phyloP scores from a whole-genome alignment of 2,797 vertebrate species.

The Ataeniobius toweri region DNA sequence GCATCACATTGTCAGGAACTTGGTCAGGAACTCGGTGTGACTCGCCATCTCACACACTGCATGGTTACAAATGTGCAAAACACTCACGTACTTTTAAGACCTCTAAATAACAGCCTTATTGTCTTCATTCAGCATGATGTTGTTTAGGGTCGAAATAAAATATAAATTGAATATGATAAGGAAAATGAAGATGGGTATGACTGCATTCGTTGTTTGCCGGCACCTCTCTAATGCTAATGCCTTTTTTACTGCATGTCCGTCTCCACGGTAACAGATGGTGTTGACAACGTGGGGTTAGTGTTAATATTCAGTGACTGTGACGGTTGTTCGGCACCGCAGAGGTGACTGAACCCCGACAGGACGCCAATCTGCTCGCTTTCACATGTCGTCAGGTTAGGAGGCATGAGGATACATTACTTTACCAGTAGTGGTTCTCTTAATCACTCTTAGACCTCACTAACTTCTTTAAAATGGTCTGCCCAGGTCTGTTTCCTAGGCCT shows the following conservation, averaged over 20 bases:
- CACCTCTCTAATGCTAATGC: constrained; percentile 20
- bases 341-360: constrained; percentile 27
- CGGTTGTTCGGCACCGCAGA: constrained; percentile 1
- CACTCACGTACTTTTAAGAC: neutral
- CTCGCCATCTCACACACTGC: constrained; percentile 14
- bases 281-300: constrained; percentile 28
- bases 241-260: constrained; percentile 23
- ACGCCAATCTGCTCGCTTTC: constrained; percentile 42
- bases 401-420: neutral
- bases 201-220: constrained; percentile 28
- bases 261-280: constrained; percentile 59
- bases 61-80: neutral
- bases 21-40: constrained; percentile 16
- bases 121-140: neutral
- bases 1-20: constrained; percentile 9
- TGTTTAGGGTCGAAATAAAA: neutral
- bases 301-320: constrained; percentile 46
- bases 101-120: neutral
- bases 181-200: neutral
- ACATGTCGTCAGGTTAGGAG: constrained; percentile 6
- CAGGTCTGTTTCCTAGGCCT: neutral
- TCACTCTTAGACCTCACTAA: neutral
- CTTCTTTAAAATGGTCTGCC: neutral
- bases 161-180: constrained; percentile 3
- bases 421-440: neutral